These are phyloP conservation scores for Conus betulinus DNA, from an alignment of 1,140 invertebrate genomes.

Conservation along the genomic window DNA sequence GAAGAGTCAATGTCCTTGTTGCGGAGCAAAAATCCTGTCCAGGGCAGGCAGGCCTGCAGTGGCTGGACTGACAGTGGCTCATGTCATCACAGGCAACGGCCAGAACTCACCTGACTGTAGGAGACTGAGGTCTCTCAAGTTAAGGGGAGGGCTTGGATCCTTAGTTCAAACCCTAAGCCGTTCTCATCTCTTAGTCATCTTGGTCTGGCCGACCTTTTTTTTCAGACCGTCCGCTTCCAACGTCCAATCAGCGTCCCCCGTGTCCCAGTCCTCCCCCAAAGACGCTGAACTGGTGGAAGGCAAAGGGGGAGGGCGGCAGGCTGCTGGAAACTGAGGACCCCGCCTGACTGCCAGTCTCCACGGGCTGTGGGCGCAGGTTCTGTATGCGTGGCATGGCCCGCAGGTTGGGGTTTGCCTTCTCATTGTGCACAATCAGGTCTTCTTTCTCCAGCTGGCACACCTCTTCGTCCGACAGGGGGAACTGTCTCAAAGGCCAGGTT, in stretches of 20 bases:
- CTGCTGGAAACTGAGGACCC: constrained; percentile 41
- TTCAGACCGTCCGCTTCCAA: constrained; percentile 68
- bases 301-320: constrained; percentile 55
- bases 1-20: too few relatives aligned
- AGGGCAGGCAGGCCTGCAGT: too few relatives aligned
- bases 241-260: constrained; percentile 41
- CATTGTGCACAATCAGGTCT: constrained; percentile 32
- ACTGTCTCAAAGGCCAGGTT: constrained; percentile 85
- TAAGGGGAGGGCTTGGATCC: too few relatives aligned
- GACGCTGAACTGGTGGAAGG: constrained; percentile 79
- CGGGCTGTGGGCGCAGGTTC: constrained; percentile 33
- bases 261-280: constrained; percentile 72
- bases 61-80: too few relatives aligned
- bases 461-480: constrained; percentile 84
- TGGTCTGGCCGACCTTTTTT: background rate
- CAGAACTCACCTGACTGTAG: too few relatives aligned
- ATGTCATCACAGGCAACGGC: too few relatives aligned
- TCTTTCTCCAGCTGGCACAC: constrained; percentile 59
- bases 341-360: constrained; percentile 15
- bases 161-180: background rate
- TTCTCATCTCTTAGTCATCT: background rate
- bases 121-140: too few relatives aligned
- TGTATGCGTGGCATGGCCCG: background rate
- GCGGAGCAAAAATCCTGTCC: too few relatives aligned
- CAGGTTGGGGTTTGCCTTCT: constrained; percentile 39